Percentiles rank a stretch among this genome's conserved stretches.
Evolutionary conservation across 2,888 invertebrate genomes (phyloP).

Genomic region (Eudasyphora cyanicolor): DNA sequence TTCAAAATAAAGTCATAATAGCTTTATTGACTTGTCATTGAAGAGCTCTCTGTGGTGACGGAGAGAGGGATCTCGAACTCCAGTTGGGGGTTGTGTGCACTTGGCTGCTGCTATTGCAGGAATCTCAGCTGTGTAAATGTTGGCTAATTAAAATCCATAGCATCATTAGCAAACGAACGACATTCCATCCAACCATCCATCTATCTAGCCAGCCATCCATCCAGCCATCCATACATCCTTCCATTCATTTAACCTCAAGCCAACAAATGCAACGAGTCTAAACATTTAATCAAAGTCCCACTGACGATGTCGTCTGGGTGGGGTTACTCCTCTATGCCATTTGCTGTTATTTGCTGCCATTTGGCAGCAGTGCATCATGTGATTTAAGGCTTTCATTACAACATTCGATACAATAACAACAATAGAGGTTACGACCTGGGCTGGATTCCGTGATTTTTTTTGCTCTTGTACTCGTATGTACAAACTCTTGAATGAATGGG

Average conservation of each 20-base stretch:
- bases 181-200: not conserved
- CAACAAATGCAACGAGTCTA: not conserved
- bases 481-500: not conserved
- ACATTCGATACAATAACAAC: not conserved
- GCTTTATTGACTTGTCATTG: constrained; percentile 23
- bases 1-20: constrained; percentile 7
- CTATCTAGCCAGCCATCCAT: too few relatives aligned
- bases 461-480: not conserved
- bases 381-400: not conserved
- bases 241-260: too few relatives aligned
- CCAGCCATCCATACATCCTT: too few relatives aligned
- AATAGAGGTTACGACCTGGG: not conserved
- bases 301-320: not conserved
- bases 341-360: not conserved
- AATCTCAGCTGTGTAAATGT: constrained; percentile 59
- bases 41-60: not conserved
- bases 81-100: not conserved
- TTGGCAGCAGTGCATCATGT: constrained; percentile 4
- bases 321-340: not conserved
- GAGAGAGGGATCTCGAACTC: not conserved
- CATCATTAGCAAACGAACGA: constrained; percentile 24
- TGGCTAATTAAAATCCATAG: constrained; percentile 62
- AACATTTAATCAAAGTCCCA: constrained; percentile 19
- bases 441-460: not conserved
- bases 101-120: not conserved